phyloP scores from a whole-genome alignment of 1,140 invertebrate genomes.

The Zaprionus capensis region DNA sequence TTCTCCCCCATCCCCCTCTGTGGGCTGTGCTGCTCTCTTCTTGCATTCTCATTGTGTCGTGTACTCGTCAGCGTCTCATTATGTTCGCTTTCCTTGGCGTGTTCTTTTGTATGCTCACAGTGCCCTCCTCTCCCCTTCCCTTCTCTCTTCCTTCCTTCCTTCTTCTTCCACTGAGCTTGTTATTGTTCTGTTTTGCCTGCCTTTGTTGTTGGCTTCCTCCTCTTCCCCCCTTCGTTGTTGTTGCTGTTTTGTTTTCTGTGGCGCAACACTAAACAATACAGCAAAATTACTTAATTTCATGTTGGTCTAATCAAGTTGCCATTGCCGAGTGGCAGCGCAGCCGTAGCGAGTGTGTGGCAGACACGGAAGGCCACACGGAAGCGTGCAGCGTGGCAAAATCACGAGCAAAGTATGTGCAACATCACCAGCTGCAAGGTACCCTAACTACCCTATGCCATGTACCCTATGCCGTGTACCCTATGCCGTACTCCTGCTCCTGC shows the following conservation, averaged over 20 bases:
- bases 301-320: conserved; percentile 82
- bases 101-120: conserved; percentile 38
- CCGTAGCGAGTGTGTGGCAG: conserved; percentile 44
- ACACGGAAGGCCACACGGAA: conserved; percentile 69
- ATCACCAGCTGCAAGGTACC: conserved; percentile 31
- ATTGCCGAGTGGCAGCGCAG: conserved; percentile 61
- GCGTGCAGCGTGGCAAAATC: conserved; percentile 38
- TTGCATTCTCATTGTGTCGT: conserved; percentile 14
- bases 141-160: neutral
- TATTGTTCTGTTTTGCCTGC: conserved; percentile 39
- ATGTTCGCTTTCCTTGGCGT: conserved; percentile 62
- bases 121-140: neutral
- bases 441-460: conserved; percentile 45
- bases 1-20: neutral
- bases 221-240: neutral
- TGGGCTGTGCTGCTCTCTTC: neutral
- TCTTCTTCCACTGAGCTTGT: conserved; percentile 17
- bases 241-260: conserved; percentile 22
- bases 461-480: conserved; percentile 24
- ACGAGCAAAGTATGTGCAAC: conserved; percentile 24
- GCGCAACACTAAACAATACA: conserved; percentile 73
- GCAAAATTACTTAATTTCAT: conserved; percentile 79
- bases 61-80: conserved; percentile 46
- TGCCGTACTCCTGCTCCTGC: conserved; percentile 11
- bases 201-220: conserved; percentile 19